Percentiles rank a stretch among this genome's conserved stretches.
These are phyloP conservation scores for Amphilophus citrinellus DNA, from an alignment of 2,113 vertebrate species.

Conservation along the genomic window DNA sequence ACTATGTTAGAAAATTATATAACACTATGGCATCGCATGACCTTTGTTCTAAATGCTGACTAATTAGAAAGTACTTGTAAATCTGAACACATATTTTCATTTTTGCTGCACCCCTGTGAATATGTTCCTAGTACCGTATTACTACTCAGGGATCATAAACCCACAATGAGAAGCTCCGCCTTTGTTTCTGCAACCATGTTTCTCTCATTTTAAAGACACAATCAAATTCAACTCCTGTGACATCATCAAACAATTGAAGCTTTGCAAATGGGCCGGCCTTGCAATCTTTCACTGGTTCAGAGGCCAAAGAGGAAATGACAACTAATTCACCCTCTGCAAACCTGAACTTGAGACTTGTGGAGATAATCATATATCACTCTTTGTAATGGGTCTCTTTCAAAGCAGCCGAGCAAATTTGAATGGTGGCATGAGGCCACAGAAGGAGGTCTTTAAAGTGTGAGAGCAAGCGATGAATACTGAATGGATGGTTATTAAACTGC, in stretches of 20 bases:
- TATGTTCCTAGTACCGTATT: neutral
- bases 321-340: conserved; percentile 29
- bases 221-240: neutral
- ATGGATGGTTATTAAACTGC: conserved; percentile 51
- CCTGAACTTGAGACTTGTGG: conserved; percentile 18
- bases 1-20: neutral
- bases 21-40: neutral
- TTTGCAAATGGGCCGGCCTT: neutral
- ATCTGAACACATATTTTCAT: conserved; percentile 6
- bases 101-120: neutral
- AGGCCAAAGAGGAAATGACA: conserved; percentile 21
- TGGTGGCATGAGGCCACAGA: conserved; percentile 36
- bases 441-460: conserved; percentile 43
- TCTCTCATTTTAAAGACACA: neutral
- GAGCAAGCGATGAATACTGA: conserved; percentile 32
- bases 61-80: neutral
- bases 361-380: conserved; percentile 43
- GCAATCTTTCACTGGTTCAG: conserved; percentile 15
- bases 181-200: neutral
- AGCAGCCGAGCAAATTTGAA: conserved; percentile 44
- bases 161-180: neutral
- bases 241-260: conserved; percentile 4
- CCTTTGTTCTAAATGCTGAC: neutral
- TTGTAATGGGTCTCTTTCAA: conserved; percentile 42
- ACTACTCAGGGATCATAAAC: neutral